phyloP scores from a whole-genome alignment of 2,113 vertebrate species.

The Pollachius pollachius region DNA sequence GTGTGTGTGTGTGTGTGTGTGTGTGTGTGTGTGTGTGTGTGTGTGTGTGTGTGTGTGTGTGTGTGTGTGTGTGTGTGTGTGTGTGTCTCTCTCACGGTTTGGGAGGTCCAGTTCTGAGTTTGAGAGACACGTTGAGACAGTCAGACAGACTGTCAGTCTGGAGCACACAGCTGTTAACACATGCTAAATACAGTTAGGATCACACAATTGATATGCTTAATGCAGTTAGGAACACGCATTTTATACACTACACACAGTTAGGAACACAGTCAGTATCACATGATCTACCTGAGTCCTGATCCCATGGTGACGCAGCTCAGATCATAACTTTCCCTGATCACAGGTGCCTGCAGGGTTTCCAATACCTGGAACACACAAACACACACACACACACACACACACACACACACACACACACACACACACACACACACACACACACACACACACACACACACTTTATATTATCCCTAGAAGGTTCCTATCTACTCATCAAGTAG shows the following conservation, averaged over 20 bases:
- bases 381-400: neutral
- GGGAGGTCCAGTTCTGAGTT: slow-evolving; percentile 35
- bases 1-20: no score
- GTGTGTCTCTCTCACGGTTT: slow-evolving; percentile 42
- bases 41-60: no score
- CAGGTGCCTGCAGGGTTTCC: slow-evolving; percentile 57
- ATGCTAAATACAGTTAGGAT: neutral
- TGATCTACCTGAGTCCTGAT: slow-evolving; percentile 58
- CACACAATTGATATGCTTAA: neutral
- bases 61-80: no score
- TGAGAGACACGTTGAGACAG: slow-evolving; percentile 46
- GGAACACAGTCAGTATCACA: neutral
- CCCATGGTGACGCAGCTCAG: slow-evolving; percentile 37
- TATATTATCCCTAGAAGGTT: no score
- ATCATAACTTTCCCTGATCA: slow-evolving; percentile 48
- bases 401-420: neutral
- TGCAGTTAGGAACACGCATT: no score
- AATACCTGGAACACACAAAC: slow-evolving; percentile 50
- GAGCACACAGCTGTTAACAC: slow-evolving; percentile 58
- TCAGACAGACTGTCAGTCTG: slow-evolving; percentile 37
- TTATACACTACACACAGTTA: neutral
- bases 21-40: no score
- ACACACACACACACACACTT: neutral
- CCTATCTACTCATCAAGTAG: no score
- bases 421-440: slow-evolving; percentile 19